Base-by-base conservation (phyloP, 2,888 invertebrate genomes). In the Taphrorychus bicolor region DNA sequence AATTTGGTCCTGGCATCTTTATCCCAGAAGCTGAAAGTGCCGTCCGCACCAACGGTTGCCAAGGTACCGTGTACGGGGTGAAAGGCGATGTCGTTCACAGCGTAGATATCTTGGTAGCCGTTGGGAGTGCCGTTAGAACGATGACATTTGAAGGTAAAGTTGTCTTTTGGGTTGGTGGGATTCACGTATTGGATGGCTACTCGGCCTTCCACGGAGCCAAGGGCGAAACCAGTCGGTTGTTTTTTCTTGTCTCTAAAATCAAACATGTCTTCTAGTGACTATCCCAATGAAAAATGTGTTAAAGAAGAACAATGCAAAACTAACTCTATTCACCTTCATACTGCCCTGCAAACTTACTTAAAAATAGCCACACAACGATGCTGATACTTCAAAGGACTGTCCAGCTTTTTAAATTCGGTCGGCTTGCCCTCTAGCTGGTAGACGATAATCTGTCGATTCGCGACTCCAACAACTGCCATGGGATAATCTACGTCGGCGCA, bases 131-230 rank as follows among this genome's bases (percentile, higher is more conserved):
- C 95, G 77, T 95, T 94, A 57, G 94, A 92, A 21, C 99, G 89
- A 82, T 99, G 99, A 82, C 99, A 99, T 84, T 99, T 99, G 83
- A 99, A 99, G 0, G 99, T 99, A 83, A 99, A 99, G 84, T 98
- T 98, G 80, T 99, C 98, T 82, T 98, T 98, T 3, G 98, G 95
- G 84, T 94, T 97, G 40, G 89, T 84, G 1, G 98, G 92, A 83
- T 93, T 95, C 0, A 98, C 94, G 81, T 98, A 98, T 81, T 99
- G 98, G 76, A 99, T 98, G 57, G 98, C 98, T 0, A 99, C 98
- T 63, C 99, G 89, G 5, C 98, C 98, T 85, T 97, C 98, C 21
- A 98, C 96, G 77, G 95, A 95, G 70, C 98, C 98, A 62, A 98
- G 85, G 5, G 97, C 97, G 84, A 95, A 98, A 9, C 98, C 91